Base-by-base conservation (phyloP, 2,888 invertebrate species). In the Deilephila elpenor region DNA sequence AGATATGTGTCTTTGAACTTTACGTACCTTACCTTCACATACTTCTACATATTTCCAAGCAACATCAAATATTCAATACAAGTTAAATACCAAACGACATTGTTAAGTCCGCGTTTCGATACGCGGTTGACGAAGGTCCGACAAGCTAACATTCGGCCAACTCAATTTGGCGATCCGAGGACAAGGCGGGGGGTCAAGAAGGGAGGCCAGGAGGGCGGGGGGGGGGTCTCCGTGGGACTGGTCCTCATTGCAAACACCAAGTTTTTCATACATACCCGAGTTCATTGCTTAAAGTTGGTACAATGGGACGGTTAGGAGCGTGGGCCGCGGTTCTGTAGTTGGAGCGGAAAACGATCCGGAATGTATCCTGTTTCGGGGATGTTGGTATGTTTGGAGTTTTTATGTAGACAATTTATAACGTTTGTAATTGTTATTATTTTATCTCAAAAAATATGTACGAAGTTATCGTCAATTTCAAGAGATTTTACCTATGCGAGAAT, bases 221-320 rank as follows among this genome's bases (percentile, higher is more conserved):
- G 17, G 32, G 32, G 34, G 29, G 32, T 32, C 17, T 17, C 14
- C 19, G 17, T 61, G 67, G 67, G 67, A 67, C 67, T 25, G 51
- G 67, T 67, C 67, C 44, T 67, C 44, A 67, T 67, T 67, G 67
- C 51, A 44, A 67, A 29, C 67, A 67, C 67, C 67, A 67, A 67
- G 67, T 67, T 67, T 67, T 67, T 67, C 67, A 67, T 67, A 20
- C 67, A 51, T 20, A 67, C 51, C 64, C 67, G 25, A 67, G 37
- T 44, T 17, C 51, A 51, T 67, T 67, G 67, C 25, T 67, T 51
- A 67, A 67, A 67, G 67, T 67, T 67, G n/a, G 51, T 25, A 25
- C 51, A 51, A 44, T 67, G 44, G 14, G 25, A 44, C 11, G n/a
- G 51, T 51, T 14, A 5, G n/a, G 56, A 17, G 56, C 56, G 56